A percentile compares a stretch with the other conserved stretches of the same genome.
phyloP scores from a whole-genome alignment of 2,888 invertebrate genomes.

The Hymenopus coronatus region DNA sequence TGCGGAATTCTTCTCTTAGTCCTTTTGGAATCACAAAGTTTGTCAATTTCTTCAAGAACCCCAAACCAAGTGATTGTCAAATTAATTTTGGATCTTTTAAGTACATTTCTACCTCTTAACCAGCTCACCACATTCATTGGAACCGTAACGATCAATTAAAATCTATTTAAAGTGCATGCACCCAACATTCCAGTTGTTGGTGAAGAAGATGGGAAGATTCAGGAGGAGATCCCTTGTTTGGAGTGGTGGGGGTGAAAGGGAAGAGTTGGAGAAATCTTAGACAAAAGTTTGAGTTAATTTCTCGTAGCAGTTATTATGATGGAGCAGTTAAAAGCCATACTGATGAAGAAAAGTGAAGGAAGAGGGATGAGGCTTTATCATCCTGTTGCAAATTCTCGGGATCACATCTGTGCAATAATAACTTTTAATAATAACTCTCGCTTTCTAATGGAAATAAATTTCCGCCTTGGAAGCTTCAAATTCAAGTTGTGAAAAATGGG shows the following conservation, averaged over 20 bases:
- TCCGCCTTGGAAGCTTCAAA: background rate
- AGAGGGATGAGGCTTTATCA: background rate
- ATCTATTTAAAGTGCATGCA: background rate
- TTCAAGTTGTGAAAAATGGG: background rate
- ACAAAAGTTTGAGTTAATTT: background rate
- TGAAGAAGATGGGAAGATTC: background rate
- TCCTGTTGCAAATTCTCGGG: background rate
- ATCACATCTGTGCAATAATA: background rate
- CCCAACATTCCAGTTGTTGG: background rate
- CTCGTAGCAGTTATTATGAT: conserved; percentile 5
- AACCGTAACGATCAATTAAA: background rate
- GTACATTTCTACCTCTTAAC: background rate
- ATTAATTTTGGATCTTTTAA: background rate
- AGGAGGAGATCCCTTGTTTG: background rate
- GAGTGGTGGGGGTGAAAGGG: background rate
- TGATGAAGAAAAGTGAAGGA: background rate
- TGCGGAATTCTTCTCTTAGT: background rate
- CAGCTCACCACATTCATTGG: background rate
- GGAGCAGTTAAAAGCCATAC: background rate
- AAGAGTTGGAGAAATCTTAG: background rate
- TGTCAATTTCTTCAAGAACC: background rate
- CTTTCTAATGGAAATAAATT: conserved; percentile 3
- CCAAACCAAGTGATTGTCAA: background rate
- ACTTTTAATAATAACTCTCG: conserved; percentile 1
- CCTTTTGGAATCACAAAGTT: background rate